A percentile compares a stretch with the other conserved stretches of the same genome.
Conservation (phyloP, 1,140 invertebrate species). For the Listronotus oregonensis region DNA sequence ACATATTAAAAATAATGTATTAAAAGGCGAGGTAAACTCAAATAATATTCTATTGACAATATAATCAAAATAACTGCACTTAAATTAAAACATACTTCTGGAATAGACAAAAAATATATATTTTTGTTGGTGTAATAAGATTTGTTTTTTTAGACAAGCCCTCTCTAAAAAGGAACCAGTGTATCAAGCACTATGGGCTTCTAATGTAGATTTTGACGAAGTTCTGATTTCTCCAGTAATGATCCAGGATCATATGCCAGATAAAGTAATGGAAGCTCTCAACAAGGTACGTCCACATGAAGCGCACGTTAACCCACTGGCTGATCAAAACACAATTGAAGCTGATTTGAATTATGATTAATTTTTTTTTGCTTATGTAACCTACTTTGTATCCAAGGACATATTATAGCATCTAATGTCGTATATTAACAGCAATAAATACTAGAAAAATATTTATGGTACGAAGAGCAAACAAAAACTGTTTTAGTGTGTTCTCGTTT, state of each 20-base stretch:
- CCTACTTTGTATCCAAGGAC: too few species aligned
- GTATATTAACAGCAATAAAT: too few species aligned
- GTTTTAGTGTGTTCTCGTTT: too few species aligned
- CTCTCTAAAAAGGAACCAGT: conserved; percentile 76
- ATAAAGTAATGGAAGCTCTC: conserved; percentile 83
- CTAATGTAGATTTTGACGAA: conserved; percentile 86
- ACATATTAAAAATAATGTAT: too few species aligned
- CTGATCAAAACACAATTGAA: neutral
- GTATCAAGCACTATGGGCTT: conserved; percentile 89
- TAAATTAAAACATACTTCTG: too few species aligned
- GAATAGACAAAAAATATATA: too few species aligned
- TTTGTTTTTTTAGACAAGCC: conserved; percentile 63
- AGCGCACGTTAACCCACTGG: conserved; percentile 1
- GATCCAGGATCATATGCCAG: conserved; percentile 93
- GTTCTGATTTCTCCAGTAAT: conserved; percentile 90
- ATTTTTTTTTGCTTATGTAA: neutral
- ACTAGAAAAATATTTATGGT: too few species aligned
- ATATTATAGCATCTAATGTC: too few species aligned
- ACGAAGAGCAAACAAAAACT: too few species aligned
- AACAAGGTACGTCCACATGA: conserved; percentile 72
- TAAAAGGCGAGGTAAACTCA: too few species aligned
- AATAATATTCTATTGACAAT: too few species aligned
- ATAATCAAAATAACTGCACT: too few species aligned
- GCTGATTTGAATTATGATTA: conserved; percentile 11
- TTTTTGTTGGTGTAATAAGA: neutral